Evolutionary conservation across 2,113 vertebrate species (phyloP), one percentile per base, ranked within the genome.

Genomic region (Limanda limanda): DNA sequence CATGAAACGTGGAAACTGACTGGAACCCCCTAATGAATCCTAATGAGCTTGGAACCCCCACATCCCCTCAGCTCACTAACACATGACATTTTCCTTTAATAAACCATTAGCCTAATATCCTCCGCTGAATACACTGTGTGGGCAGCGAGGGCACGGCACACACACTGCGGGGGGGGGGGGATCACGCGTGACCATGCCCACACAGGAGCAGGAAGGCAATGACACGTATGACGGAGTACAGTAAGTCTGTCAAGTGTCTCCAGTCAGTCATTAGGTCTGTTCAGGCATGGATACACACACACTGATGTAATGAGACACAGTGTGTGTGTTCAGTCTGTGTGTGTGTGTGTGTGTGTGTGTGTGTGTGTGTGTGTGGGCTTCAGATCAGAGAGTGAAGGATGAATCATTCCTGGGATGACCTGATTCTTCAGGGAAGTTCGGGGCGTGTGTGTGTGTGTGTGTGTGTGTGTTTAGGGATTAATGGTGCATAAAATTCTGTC

Each of bases 51-150:
- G 2, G 18, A 21, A n/a, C 66, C 31, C 1, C n/a, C 2, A 0
- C 23, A 47, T 31, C 61, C 56, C 59, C 15, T 60, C 48, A 81
- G 76, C 78, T 76, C 17, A 61, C 65, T 47, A 78, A 87, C 78
- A 81, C 81, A 86, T 83, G 83, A 80, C 79, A 83, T 90, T 83
- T 78, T 25, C 31, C 64, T 54, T 78, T 78, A 85, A 78, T 82
- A 71, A 87, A 84, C 83, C 84, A 91, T 92, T 91, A 90, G 76
- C 80, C 81, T 79, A 78, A 85, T 88, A 81, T 87, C 57, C 54
- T 56, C 51, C 9, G 6, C 51, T 54, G 51, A n/a, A n/a, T 54
- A 15, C 14, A 54, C 20, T n/a, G 51, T 5, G n/a, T n/a, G 51
- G 51, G 51, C 51, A 54, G 51, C 51, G 20, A 54, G 51, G 51